These are phyloP conservation scores for Mythimna vitellina DNA, from an alignment of 2,888 invertebrate genomes.

Conservation along the genomic window DNA sequence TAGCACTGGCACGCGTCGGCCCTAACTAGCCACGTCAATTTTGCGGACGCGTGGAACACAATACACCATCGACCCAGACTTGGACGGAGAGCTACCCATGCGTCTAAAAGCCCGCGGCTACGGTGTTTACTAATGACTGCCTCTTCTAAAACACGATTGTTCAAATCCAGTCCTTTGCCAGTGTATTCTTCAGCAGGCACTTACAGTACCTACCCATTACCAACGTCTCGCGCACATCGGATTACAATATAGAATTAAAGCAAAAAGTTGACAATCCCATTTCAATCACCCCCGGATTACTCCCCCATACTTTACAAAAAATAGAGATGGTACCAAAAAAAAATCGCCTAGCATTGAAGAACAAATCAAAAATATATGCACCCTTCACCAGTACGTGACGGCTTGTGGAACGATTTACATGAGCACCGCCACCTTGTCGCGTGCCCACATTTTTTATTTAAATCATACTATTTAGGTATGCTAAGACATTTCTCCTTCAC, in stretches of 20 bases:
- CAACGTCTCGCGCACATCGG: not conserved
- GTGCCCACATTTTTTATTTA: conserved; percentile 89
- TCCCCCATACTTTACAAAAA: conserved; percentile 70
- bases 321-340: conserved; percentile 79
- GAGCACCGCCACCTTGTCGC: conserved; percentile 84
- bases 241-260: conserved; percentile 1
- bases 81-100: too few relatives aligned
- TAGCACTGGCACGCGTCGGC: too few relatives aligned
- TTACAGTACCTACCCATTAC: not conserved
- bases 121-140: too few relatives aligned
- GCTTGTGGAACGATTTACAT: conserved; percentile 86
- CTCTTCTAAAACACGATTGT: too few relatives aligned
- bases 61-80: too few relatives aligned
- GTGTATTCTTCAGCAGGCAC: not conserved
- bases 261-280: conserved; percentile 51
- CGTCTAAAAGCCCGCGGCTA: too few relatives aligned
- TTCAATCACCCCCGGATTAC: conserved; percentile 64
- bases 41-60: too few relatives aligned
- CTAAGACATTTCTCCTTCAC: conserved; percentile 82
- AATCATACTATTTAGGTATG: conserved; percentile 89
- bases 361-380: conserved; percentile 91
- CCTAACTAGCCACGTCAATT: too few relatives aligned
- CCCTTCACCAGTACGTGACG: conserved; percentile 88
- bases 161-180: not conserved
- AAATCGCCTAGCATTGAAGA: conserved; percentile 85